Base-by-base conservation (phyloP, 2,797 vertebrate species). In the Brachyalestes nurse region DNA sequence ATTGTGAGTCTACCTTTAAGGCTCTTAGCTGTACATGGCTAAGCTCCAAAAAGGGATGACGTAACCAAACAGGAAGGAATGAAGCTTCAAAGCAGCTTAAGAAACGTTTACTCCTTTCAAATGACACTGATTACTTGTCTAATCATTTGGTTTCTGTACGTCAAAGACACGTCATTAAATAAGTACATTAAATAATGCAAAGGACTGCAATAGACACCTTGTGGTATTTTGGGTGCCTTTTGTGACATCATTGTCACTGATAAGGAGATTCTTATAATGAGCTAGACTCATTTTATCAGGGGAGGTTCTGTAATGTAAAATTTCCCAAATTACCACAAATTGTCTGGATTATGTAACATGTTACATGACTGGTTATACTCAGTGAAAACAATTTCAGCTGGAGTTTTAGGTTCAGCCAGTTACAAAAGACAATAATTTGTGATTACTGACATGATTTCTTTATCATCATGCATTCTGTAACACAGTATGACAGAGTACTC, bases 1-100 rank as follows among this genome's bases (percentile, higher is more conserved):
- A n/a, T n/a, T n/a, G n/a, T n/a, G n/a, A n/a, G n/a, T n/a, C n/a
- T 75, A 72, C 66, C 40, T 69, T 60, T 64, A 34, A 69, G 38
- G 40, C 21, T 9, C 2, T 19, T 23, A 69, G 64, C 53, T 60
- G 40, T 38, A 23, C 14, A 14, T 19, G 14, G 47, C 58, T 40
- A 53, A 61, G 42, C 38, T 34, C 9, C 6, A 66, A 42, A 47
- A 34, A 47, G 5, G 23, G 55, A 8, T 21, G 47, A 60, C 23
- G 55, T 34, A 38, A 60, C 72, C 60, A 55, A 42, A 23, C 6
- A 19, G 25, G 7, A 53, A 5, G 25, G 47, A 38, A 55, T 19
- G 51, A 38, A 38, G 17, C 51, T 58, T 34, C 51, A 73, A 55
- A 73, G 71, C 34, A 58, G 53, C 34, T 73, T 58, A 73, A 72